These are phyloP conservation scores for Mesorhabditis belari DNA, from an alignment of 2,888 invertebrate genomes.

Conservation along the genomic window DNA sequence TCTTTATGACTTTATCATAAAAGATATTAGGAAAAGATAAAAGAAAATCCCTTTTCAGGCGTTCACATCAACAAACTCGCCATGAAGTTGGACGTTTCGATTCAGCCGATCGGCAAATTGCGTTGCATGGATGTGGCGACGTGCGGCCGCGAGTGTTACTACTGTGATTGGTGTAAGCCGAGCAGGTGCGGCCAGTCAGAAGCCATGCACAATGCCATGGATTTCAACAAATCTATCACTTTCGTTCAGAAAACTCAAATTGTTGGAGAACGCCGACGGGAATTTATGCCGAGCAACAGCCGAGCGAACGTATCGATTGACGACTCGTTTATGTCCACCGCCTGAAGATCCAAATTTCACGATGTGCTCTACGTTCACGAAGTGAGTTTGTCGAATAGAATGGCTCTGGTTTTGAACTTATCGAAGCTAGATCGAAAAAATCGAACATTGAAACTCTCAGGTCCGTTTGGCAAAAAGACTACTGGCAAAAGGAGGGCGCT, in stretches of 20 bases:
- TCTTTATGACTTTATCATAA: neutral
- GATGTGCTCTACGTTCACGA: constrained; percentile 50
- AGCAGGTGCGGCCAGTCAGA: constrained; percentile 6
- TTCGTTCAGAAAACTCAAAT: constrained; percentile 37
- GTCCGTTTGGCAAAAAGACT: constrained; percentile 53
- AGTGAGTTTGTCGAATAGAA: constrained; percentile 11
- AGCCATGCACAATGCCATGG: neutral
- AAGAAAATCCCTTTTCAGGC: constrained; percentile 11
- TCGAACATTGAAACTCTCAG: constrained; percentile 3
- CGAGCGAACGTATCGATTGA: constrained; percentile 45
- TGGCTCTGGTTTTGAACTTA: too few relatives aligned
- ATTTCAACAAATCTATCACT: neutral
- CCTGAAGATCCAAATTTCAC: constrained; percentile 52
- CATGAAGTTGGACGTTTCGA: constrained; percentile 51
- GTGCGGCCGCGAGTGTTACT: constrained; percentile 50
- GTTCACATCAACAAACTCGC: constrained; percentile 51
- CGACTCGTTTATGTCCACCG: constrained; percentile 43
- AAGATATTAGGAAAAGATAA: neutral
- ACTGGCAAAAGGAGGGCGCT: constrained; percentile 52
- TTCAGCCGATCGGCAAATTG: constrained; percentile 50
- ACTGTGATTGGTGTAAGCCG: constrained; percentile 50
- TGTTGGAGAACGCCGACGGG: constrained; percentile 50
- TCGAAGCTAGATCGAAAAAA: too few relatives aligned
- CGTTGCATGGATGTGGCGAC: constrained; percentile 52
- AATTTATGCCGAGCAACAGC: constrained; percentile 49